phyloP scores from a whole-genome alignment of 2,888 invertebrate genomes.

The Aradus depressus region DNA sequence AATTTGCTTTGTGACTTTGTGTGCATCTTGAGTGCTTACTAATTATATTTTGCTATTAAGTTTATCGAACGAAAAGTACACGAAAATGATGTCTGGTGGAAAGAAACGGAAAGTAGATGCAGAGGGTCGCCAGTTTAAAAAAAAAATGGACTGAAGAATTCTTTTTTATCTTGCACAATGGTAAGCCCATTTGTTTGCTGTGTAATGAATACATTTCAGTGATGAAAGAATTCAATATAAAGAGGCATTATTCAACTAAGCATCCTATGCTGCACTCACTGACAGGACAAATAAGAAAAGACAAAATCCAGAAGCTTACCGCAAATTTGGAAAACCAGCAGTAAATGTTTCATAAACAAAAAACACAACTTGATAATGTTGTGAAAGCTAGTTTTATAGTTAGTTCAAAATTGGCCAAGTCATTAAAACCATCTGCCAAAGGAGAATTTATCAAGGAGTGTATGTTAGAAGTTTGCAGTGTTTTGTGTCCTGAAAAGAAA shows the following conservation, averaged over 20 bases:
- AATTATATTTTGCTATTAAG: no score
- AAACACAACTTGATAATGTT: constrained; percentile 6
- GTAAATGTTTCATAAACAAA: constrained; percentile 14
- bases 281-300: constrained; percentile 15
- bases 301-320: constrained; percentile 18
- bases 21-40: no score
- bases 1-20: no score
- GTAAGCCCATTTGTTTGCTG: constrained; percentile 17
- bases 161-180: constrained; percentile 20
- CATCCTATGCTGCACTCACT: constrained; percentile 12
- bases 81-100: no score
- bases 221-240: constrained; percentile 19
- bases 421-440: constrained; percentile 12
- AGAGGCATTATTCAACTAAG: constrained; percentile 16
- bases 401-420: constrained; percentile 11
- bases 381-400: constrained; percentile 14
- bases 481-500: constrained; percentile 17
- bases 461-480: constrained; percentile 4
- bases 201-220: constrained; percentile 16
- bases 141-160: constrained; percentile 17
- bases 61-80: no score
- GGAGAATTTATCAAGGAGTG: constrained; percentile 18
- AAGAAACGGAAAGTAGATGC: no score
- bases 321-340: constrained; percentile 18
- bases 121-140: no score